Base-by-base conservation (phyloP, 1,140 invertebrate species). In the Sycobia sp. region DNA sequence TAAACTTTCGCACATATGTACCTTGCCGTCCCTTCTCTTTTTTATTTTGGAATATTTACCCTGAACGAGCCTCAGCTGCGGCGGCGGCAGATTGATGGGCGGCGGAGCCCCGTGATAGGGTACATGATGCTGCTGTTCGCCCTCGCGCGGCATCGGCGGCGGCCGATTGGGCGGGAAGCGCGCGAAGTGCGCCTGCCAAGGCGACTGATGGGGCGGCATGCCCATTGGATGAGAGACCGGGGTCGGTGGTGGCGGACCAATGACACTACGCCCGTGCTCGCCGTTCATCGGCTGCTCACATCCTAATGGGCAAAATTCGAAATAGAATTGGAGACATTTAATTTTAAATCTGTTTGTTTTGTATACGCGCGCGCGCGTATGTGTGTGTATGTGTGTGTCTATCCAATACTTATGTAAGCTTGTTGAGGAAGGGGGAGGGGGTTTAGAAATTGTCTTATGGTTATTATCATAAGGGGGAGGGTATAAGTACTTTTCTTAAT, bases 31-130 rank as follows among this genome's bases (percentile, higher is more conserved):
- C 61, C 39, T 50, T 66, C 53, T 62, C 38, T 66, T 62, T 57
- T 57, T 66, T 49, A 44, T 61, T 55, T 68, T 56, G 25, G 47
- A 68, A 39, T 62, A 53, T 59, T 63, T 73, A 79, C 79, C 77
- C 72, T 76, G 71, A 38, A 74, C 69, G 43, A 78, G 69, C 66
- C 79, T 74, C 51, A 80, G 72, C 56, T 80, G 78, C 16, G 79
- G 79, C n/a, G 78, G 78, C 57, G 78, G 77, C 67, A 80, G 73
- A 29, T 78, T 81, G 39, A 71, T 73, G 1, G 77, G 78, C 18
- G 77, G 74, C 10, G 69, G 62, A 2, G 54, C 62, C 10, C 54
- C 62, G 27, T 64, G 62, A 44, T 57, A 64, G 13, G 54, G 55
- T 27, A 58, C 41, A 20, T 53, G 62, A n/a, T 59, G 55, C 25